Base-by-base conservation (phyloP, 1,140 invertebrate species). In the Scylla paramamosain region DNA sequence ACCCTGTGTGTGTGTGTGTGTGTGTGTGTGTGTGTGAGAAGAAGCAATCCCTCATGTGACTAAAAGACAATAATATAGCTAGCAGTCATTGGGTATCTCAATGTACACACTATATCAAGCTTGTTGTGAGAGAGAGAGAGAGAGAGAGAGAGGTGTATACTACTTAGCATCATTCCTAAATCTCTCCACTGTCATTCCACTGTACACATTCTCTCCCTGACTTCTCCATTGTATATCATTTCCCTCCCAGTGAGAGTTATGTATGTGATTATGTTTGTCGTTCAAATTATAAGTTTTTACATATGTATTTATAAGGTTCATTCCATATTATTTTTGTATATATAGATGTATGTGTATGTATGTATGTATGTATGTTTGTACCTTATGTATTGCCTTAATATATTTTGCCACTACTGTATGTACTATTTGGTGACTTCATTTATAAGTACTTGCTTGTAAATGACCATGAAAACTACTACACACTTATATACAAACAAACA, bases 281-380 rank as follows among this genome's bases (percentile, higher is more conserved):
- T 86, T 86, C 28, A 29, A 86, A 86, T n/a, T 84, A 8, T 84
- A 12, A 84, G 31, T 20, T 84, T 84, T 84, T 84, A 28, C 83
- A 8, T 82, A 82, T 84, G n/a, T 84, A 29, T 32, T 84, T 84
- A 10, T 29, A 84, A 84, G n/a, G 10, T 84, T 10, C 14, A 32
- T 84, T 39, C 86, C 16, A 88, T 88, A 59, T 59, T 59, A 59
- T 59, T 59, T 59, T 12, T 89, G 14, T 28, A 28, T 48, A 39
- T 46, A 31, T 46, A 12, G 32, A 10, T 31, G 86, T 31, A 4
- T 88, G 31, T 31, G 29, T 16, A n/a, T 77, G 67, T 77, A 31
- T 89, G 48, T 4, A 10, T 31, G 86, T 31, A 4, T 88, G 31
- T 31, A n/a, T 77, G 67, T 77, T 8, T 89, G 48, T 59, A 59